Evolutionary conservation across 2,888 invertebrate genomes (phyloP), one percentile per base, ranked within the genome.

Genomic region (Miltochrista miniata): DNA sequence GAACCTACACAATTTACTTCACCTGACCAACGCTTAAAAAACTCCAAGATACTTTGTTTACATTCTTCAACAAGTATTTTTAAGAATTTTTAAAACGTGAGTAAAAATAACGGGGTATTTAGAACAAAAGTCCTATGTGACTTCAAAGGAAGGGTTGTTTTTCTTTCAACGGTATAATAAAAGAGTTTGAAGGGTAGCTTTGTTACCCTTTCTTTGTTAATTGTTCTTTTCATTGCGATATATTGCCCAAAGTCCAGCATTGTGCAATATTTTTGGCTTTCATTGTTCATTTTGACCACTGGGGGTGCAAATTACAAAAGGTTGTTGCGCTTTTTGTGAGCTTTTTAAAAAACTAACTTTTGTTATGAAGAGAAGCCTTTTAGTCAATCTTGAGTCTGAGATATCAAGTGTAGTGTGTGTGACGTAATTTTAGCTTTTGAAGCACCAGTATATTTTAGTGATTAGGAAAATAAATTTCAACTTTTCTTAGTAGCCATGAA

Each of bases 121-220:
- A 68, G 74, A 80, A 80, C 83, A 86, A 85, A 79, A 76, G 73
- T 68, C 68, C 68, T 76, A 81, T 79, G 79, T 82, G 68, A 64
- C 68, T 76, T 83, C 74, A 84, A 87, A 80, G 72, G 78, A 87
- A 90, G 89, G 88, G 90, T 90, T 89, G 87, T 83, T 86, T 83
- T 84, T 85, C 82, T 85, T 83, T 73, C 73, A 55, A 79, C 76
- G 2, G 18, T 66, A 72, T 66, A 77, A 83, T 85, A 81, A 87
- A 87, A 83, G 88, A 85, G 84, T 89, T 87, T 82, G 76, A 76
- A 76, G 75, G 77, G 74, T 72, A 72, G 76, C 72, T 82, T 86
- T 86, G 85, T 86, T 81, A 84, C 83, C 83, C 85, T 82, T 84
- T 81, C 81, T 81, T 84, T 83, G 64, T 74, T 73, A 70, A 74